These are phyloP conservation scores for Triops cancriformis DNA, from an alignment of 1,140 invertebrate genomes.

Conservation along the genomic window DNA sequence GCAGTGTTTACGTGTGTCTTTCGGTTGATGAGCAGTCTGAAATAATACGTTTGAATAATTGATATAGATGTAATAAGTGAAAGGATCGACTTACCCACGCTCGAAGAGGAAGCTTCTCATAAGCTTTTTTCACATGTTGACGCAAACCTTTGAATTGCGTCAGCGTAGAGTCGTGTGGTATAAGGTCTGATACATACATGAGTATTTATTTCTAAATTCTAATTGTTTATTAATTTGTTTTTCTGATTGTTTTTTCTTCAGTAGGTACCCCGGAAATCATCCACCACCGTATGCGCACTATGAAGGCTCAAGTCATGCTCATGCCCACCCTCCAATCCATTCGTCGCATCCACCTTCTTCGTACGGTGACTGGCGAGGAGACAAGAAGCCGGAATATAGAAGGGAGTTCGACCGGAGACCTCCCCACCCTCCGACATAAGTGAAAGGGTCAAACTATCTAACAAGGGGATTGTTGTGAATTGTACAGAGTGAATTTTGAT, in stretches of 20 bases:
- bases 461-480: background rate
- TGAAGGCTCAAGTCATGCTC: conserved; percentile 35
- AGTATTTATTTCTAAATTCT: no score
- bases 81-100: no score
- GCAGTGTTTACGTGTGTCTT: no score
- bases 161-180: no score
- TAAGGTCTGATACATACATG: no score
- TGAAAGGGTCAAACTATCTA: background rate
- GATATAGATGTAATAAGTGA: no score
- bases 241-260: conserved; percentile 38
- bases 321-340: background rate
- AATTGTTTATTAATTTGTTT: no score
- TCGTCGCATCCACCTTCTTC: conserved; percentile 13
- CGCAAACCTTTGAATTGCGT: no score
- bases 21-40: no score
- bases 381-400: conserved; percentile 41
- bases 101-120: no score
- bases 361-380: conserved; percentile 34
- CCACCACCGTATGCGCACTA: conserved; percentile 39
- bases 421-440: conserved; percentile 34
- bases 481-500: background rate
- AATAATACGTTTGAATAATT: no score
- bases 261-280: conserved; percentile 34
- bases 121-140: no score
- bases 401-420: conserved; percentile 48